These are phyloP conservation scores for Microchirus variegatus DNA, from an alignment of 2,797 vertebrate genomes.

Conservation along the genomic window DNA sequence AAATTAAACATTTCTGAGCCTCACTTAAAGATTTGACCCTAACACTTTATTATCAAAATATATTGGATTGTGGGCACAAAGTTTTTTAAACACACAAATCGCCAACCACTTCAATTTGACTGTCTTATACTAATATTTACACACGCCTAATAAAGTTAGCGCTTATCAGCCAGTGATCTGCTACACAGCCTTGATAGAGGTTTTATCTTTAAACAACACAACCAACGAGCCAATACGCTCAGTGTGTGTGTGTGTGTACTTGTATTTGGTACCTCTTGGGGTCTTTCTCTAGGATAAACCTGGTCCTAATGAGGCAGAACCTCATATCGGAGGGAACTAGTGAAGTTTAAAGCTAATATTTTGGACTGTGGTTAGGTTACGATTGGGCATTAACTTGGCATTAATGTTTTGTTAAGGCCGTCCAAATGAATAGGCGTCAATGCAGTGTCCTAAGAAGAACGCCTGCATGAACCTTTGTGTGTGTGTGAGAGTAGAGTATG, in stretches of 20 bases:
- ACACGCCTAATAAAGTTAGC: conserved; percentile 21
- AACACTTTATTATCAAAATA: not conserved
- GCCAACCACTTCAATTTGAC: not conserved
- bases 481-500: conserved; percentile 9
- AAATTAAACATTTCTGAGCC: not conserved
- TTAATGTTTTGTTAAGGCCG: too few species aligned
- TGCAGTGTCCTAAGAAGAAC: too few species aligned
- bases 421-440: too few species aligned
- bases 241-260: not conserved
- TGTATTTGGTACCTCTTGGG: conserved; percentile 3
- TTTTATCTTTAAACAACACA: conserved; percentile 59
- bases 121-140: conserved; percentile 57
- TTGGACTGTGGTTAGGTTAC: too few species aligned
- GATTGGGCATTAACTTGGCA: too few species aligned
- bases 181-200: conserved; percentile 32
- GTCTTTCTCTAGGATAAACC: too few species aligned
- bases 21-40: not conserved
- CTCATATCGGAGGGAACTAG: too few species aligned
- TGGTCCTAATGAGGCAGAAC: too few species aligned
- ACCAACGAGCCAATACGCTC: conserved; percentile 10
- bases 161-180: conserved; percentile 54
- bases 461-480: too few species aligned
- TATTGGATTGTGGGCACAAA: not conserved
- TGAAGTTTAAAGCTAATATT: too few species aligned
- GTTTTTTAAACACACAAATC: conserved; percentile 3